Evolutionary conservation across 53 echinoderm and acorn worm species (phyloP), one percentile per base, ranked within the genome.

Genomic region (Stichopus horrens): DNA sequence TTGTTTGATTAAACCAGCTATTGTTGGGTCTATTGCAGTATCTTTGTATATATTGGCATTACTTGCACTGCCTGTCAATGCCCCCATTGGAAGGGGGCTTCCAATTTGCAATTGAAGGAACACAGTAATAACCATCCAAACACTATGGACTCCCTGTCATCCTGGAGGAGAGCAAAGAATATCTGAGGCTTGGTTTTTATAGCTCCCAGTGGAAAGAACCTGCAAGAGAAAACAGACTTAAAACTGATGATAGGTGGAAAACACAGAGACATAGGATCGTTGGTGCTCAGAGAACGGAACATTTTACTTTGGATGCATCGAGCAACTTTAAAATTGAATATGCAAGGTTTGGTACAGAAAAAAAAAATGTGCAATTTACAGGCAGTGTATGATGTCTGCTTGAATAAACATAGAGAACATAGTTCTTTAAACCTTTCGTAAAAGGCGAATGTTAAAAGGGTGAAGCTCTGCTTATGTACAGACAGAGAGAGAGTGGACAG

Each of bases 11-110:
- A 11, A 81, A 53, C 57, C 58, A 81, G 56, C 81, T n/a, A 71
- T 71, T 71, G 71, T 71, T 71, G 71, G 71, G 19, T 71, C 37
- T 81, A 21, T 81, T 56, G 81, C 81, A 81, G 81, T 81, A 81
- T 81, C 65, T 85, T 85, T 85, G 85, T 85, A 85, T 85, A 85
- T 85, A 85, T 85, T 85, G 85, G 85, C 85, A 85, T 85, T 85
- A 85, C 65, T 85, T 85, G 65, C 85, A 85, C 85, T 85, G 85
- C 85, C 85, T 85, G 66, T 63, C 68, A 66, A 67, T 59, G 85
- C 65, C 66, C 65, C n/a, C 20, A 53, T 63, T 23, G 37, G 37
- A 37, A 37, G 37, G 52, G 85, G 63, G 65, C 10, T 66, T 67
- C 51, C 85, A 65, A 85, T 85, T 85, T 85, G 85, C 85, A 85